Conservation (phyloP, 2,113 vertebrate species). For the Amazona guildingii region DNA sequence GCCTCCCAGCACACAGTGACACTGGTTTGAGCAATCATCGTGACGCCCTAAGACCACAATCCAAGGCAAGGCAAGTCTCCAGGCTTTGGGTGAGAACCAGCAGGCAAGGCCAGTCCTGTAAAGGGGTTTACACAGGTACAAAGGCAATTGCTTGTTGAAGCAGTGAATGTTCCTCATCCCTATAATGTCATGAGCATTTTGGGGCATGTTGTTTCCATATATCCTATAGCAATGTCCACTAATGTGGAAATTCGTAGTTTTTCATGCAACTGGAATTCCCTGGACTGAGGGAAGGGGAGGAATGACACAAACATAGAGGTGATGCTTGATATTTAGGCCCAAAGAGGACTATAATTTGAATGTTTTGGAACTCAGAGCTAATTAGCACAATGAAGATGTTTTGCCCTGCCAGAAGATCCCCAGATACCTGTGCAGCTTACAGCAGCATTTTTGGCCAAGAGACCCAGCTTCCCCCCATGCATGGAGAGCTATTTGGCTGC, state of each 20-base stretch:
- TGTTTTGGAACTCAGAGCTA: not conserved
- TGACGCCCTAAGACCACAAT: not conserved
- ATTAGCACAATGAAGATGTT: not conserved
- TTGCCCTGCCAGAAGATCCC: not conserved
- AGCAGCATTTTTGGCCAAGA: not conserved
- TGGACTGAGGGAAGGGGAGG: not conserved
- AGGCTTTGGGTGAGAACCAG: not conserved
- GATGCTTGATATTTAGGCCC: not conserved
- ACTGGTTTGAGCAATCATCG: not conserved
- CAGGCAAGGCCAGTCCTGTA: not conserved
- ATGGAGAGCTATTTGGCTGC: no score
- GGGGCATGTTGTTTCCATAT: not conserved
- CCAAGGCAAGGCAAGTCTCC: not conserved
- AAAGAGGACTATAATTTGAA: not conserved
- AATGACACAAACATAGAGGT: not conserved
- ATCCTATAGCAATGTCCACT: not conserved
- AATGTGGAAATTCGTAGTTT: not conserved
- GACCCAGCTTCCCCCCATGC: not conserved
- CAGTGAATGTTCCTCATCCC: not conserved
- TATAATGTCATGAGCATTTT: not conserved
- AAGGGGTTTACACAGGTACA: not conserved
- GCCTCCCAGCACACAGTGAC: not conserved
- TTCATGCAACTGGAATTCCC: not conserved
- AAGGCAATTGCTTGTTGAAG: not conserved
- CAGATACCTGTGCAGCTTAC: not conserved